Conservation (phyloP, 1,140 invertebrate genomes). For the Trichonephila clavata region DNA sequence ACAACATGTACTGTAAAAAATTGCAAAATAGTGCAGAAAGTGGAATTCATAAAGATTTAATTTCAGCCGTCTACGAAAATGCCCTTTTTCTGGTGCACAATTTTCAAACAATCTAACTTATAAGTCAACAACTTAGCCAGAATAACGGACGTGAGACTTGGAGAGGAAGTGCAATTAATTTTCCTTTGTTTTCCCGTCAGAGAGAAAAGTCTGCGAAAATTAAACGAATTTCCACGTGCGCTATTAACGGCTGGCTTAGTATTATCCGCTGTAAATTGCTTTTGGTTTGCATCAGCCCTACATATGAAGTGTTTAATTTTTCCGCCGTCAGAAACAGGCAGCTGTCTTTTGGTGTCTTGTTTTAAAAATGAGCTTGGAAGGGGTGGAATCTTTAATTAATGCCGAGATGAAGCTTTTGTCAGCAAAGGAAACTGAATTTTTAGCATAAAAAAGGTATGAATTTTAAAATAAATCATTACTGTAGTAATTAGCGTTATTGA, state of each 20-base stretch:
- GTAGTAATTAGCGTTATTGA: no score
- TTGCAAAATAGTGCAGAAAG: no score
- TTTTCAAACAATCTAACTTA: no score
- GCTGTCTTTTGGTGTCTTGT: not conserved
- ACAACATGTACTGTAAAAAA: no score
- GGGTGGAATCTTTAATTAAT: not conserved
- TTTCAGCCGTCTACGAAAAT: no score
- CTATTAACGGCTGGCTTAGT: not conserved
- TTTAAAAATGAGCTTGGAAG: not conserved
- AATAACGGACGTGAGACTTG: not conserved
- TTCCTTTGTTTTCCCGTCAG: not conserved
- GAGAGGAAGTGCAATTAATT: slow-evolving; percentile 25
- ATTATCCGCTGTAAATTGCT: not conserved
- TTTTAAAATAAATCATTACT: no score
- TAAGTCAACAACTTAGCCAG: no score
- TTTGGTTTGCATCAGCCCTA: not conserved
- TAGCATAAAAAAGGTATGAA: no score
- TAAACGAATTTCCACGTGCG: not conserved
- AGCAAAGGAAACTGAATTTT: not conserved
- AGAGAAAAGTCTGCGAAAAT: slow-evolving; percentile 4
- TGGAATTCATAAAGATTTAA: no score
- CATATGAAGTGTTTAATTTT: slow-evolving; percentile 3
- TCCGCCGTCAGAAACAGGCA: not conserved
- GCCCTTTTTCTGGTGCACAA: no score
- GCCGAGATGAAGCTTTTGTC: not conserved